These are phyloP conservation scores for Crocodylus rhombifer DNA, from an alignment of 2,797 vertebrate genomes.

Conservation along the genomic window DNA sequence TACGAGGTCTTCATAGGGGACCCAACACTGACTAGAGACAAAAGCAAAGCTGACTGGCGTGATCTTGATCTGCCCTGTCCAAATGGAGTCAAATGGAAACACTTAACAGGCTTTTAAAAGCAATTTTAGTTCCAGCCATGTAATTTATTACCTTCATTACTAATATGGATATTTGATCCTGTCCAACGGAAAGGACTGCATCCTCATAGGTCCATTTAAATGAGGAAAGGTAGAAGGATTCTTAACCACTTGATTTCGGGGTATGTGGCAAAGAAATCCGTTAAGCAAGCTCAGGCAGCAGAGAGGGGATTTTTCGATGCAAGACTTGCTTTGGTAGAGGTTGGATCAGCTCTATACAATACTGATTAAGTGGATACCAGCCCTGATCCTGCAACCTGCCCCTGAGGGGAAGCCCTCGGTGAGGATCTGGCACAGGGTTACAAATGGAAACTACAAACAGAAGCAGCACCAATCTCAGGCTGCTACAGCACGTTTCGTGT, in stretches of 20 bases:
- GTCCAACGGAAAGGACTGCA: neutral
- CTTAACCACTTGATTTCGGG: neutral
- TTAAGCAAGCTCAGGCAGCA: neutral
- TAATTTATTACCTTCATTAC: neutral
- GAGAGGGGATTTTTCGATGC: neutral
- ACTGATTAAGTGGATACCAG: too few relatives aligned
- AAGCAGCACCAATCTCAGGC: rapidly evolving
- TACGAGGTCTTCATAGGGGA: neutral
- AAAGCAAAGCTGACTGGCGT: rapidly evolving
- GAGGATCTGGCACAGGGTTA: neutral
- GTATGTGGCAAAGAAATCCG: neutral
- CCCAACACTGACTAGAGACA: neutral
- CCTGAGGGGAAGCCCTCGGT: neutral
- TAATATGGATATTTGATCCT: neutral
- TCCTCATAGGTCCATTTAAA: neutral
- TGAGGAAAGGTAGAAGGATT: neutral
- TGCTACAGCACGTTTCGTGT: neutral
- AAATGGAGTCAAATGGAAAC: neutral
- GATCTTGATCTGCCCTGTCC: neutral
- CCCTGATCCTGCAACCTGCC: neutral
- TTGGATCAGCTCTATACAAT: neutral
- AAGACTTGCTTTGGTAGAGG: neutral
- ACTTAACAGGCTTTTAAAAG: neutral
- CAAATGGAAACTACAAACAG: rapidly evolving
- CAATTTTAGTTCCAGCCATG: neutral